Evolutionary conservation across 2,113 vertebrate species (phyloP), one percentile per base, ranked within the genome.

Genomic region (Ceyx melanurus): DNA sequence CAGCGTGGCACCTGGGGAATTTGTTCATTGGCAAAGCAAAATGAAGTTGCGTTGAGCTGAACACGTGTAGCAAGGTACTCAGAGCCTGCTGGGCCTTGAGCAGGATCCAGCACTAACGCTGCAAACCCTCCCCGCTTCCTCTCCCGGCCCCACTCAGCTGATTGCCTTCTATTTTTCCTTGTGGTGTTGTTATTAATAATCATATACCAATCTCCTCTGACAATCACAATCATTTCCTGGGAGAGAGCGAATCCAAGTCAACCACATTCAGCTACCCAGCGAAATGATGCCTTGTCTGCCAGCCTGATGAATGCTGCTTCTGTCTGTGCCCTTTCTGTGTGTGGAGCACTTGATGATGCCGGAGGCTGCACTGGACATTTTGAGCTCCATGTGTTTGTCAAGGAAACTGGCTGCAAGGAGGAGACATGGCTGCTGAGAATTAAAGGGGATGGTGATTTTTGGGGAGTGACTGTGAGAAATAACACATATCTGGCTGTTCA

Each of bases 141-240:
- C 82, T 89, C 93, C 57, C 10, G 0, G 71, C 88, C 92, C 73
- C 0, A 42, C 85, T 91, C 91, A 91, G 85, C 92, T 93, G 91
- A 93, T 92, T 96, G 91, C 88, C 89, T 96, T 93, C 92, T 94
- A 86, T 95, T 92, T 94, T 96, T 92, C 90, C 93, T 92, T 91
- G 88, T 93, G 90, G 71, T 96, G 89, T 33, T 77, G 87, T 94
- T 97, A 93, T 95, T 95, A 95, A 95, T 95, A 92, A 94, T 90
- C 91, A 95, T 93, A 93, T 81, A 84, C 81, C 88, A 85, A 88
- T 93, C 77, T 90, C 79, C 90, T 93, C 88, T 86, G 87, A 90
- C 88, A 96, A 95, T 94, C 91, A 78, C 86, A 88, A 89, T 83
- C 91, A 89, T 96, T 93, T 95, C 92, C 93, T 93, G 88, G 89